Percentiles rank a stretch among this genome's conserved stretches.
These are phyloP conservation scores for Dolichomitus sp. DNA, from an alignment of 2,888 invertebrate genomes.

Conservation along the genomic window DNA sequence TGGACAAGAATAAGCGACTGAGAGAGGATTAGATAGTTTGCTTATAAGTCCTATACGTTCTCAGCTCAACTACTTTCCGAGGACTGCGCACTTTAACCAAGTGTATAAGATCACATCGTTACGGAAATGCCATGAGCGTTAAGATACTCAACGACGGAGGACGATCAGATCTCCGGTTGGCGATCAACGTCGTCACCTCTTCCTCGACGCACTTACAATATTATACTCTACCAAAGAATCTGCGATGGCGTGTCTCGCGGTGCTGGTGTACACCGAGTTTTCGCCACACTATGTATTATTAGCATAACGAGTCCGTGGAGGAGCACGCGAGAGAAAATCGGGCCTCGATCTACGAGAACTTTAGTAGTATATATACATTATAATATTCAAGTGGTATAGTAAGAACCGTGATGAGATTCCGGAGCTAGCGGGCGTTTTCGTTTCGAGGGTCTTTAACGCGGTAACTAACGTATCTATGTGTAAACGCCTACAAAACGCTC, in stretches of 20 bases:
- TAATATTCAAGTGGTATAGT: constrained; percentile 9
- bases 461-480: neutral
- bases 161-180: constrained; percentile 53
- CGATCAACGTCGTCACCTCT: constrained; percentile 54
- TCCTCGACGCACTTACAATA: constrained; percentile 58
- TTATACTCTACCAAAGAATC: constrained; percentile 32
- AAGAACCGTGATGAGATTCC: constrained; percentile 1
- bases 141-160: constrained; percentile 49
- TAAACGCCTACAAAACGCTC: neutral
- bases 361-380: constrained; percentile 15
- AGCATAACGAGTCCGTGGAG: constrained; percentile 61
- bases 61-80: constrained; percentile 17
- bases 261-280: constrained; percentile 14
- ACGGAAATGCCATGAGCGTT: constrained; percentile 58
- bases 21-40: constrained; percentile 23
- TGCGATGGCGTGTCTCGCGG: constrained; percentile 20
- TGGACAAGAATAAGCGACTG: constrained; percentile 1
- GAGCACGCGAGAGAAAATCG: constrained; percentile 32
- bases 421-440: neutral
- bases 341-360: constrained; percentile 40
- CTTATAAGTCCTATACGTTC: neutral
- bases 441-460: constrained; percentile 5
- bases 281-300: constrained; percentile 37
- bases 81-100: constrained; percentile 5
- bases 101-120: constrained; percentile 36